Base-by-base conservation (phyloP, 2,113 vertebrate genomes). In the Chloroceryle aenea region DNA sequence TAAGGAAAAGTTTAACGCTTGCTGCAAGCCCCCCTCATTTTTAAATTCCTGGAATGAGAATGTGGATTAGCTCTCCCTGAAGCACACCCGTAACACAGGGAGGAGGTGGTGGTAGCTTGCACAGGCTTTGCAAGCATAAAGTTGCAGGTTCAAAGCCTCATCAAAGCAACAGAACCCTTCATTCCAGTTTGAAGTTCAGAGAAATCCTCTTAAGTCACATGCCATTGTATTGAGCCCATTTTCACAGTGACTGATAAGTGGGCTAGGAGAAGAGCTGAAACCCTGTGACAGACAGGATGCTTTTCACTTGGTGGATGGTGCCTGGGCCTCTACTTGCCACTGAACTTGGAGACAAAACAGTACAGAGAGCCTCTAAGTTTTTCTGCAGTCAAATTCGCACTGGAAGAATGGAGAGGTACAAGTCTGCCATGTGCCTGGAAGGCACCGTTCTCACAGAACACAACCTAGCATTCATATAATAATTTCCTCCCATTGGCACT, bases 1-100 rank as follows among this genome's bases (percentile, higher is more conserved):
- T 95, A 95, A 95, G 85, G 95, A 91, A 93, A 97, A 96, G 93
- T 96, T 91, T 95, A 97, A 93, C 21, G 4, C 71, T 93, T 84
- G 73, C 76, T 93, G 73, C 83, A 85, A 97, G 56, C 48, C 84
- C 73, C 80, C 61, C 80, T 93, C 93, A 80, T 87, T 94, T 96
- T 95, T 82, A 93, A 94, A 95, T 95, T 93, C 85, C 92, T 84
- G 76, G 95, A 90, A 97, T 89, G 77, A 82, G 75, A 94, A 91
- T 20, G 36, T 92, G 76, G 87, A 91, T 97, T 93, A 90, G 66
- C 68, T 84, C 38, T 89, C 83, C 61, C 79, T 63, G 83, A 77
- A 95, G 76, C 52, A 86, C 27, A 67, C 10, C 42, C 13, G 0
- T 38, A 67, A 42, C 56, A 42, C 27, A 20, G 29, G 47, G 38